Conservation (phyloP, 2,797 vertebrate genomes). For the Rallus crepitans region DNA sequence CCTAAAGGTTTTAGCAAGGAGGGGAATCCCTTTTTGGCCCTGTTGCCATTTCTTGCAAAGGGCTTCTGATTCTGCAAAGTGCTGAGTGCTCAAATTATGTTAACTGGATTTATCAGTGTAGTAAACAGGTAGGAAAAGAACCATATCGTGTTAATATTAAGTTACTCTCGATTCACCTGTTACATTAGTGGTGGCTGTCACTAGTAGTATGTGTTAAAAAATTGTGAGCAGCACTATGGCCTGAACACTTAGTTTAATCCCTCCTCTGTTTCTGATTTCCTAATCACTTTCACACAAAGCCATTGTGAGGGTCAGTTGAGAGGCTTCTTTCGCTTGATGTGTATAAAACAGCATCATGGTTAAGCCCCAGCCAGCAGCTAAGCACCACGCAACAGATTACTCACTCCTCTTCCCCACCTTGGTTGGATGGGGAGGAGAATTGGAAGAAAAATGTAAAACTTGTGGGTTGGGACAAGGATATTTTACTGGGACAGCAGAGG, state of each 20-base stretch:
- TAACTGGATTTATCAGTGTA: neutral
- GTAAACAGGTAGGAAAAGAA: neutral
- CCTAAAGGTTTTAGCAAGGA: neutral
- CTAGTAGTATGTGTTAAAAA: neutral
- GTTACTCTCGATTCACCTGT: neutral
- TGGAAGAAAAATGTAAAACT: too few relatives aligned
- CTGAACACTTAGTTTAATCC: neutral
- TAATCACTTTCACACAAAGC: neutral
- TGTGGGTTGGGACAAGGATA: too few relatives aligned
- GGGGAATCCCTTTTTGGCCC: neutral
- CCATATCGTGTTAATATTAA: neutral
- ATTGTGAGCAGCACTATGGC: neutral
- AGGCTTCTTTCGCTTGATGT: neutral
- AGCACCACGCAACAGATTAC: too few relatives aligned
- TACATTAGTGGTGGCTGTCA: neutral
- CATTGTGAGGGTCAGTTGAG: neutral
- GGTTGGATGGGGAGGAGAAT: too few relatives aligned
- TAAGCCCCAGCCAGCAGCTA: too few relatives aligned
- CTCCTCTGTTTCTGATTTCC: neutral
- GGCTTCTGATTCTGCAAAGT: neutral
- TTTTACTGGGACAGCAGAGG: too few relatives aligned
- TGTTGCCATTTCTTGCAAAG: neutral
- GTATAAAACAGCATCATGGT: neutral
- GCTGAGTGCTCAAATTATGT: neutral
- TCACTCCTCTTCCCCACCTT: too few relatives aligned